Evolutionary conservation across 53 echinoderm and acorn worm genomes (phyloP).

Genomic region (Holothuria scabra): DNA sequence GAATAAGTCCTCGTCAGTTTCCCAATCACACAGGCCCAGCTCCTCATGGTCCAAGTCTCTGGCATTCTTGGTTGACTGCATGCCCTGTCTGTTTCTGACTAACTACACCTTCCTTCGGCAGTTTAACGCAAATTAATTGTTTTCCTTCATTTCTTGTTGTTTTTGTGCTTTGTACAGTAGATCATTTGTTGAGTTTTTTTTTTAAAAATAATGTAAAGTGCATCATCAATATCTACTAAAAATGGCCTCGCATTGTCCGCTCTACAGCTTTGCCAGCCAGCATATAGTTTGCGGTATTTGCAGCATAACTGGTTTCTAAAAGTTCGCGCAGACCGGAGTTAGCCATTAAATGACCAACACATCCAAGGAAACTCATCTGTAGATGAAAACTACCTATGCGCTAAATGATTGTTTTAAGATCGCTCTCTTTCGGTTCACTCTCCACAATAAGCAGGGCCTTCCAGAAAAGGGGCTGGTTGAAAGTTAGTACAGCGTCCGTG

Average conservation of each 20-base stretch:
- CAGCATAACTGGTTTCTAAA: conserved; percentile 49
- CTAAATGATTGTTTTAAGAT: conserved; percentile 44
- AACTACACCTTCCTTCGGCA: not conserved
- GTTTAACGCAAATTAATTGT: not conserved
- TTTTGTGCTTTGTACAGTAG: not conserved
- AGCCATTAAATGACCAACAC: conserved; percentile 56
- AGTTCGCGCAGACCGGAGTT: conserved; percentile 40
- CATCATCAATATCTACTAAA: conserved; percentile 59
- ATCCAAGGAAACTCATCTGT: conserved; percentile 65
- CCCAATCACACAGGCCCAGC: not conserved
- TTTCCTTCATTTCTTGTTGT: not conserved
- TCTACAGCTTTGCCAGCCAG: conserved; percentile 56
- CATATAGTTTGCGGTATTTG: conserved; percentile 57
- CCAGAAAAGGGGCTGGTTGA: conserved; percentile 68
- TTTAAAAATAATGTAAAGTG: conserved; percentile 49
- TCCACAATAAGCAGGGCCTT: conserved; percentile 47
- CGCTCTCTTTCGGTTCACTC: conserved; percentile 38
- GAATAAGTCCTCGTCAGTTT: not conserved
- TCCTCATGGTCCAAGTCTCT: not conserved
- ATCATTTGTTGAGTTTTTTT: conserved; percentile 1
- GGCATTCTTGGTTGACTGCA: not conserved
- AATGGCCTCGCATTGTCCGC: conserved; percentile 52
- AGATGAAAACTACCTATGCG: conserved; percentile 64
- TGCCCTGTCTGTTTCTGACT: not conserved
- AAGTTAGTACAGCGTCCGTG: conserved; percentile 52